These are phyloP conservation scores for Andrena fulva DNA, from an alignment of 2,888 invertebrate genomes.

Conservation along the genomic window DNA sequence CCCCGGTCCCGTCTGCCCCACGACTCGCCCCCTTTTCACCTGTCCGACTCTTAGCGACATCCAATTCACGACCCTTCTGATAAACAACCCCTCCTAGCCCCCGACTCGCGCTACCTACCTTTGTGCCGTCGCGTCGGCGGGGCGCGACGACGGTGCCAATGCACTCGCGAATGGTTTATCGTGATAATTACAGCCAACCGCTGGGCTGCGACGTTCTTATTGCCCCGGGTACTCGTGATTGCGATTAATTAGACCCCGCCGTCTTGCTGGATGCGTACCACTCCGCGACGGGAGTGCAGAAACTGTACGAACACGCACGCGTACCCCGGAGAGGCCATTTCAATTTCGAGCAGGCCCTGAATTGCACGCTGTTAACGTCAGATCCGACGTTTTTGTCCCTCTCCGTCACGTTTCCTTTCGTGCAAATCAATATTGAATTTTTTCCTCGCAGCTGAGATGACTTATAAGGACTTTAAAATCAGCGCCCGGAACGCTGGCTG, in stretches of 20 bases:
- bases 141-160: constrained; percentile 32
- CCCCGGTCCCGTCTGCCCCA: constrained; percentile 51
- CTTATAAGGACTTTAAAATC: background rate
- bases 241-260: constrained; percentile 56
- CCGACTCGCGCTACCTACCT: background rate
- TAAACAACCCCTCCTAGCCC: constrained; percentile 10
- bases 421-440: constrained; percentile 9
- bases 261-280: constrained; percentile 28
- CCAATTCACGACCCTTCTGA: constrained; percentile 6
- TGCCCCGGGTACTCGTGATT: constrained; percentile 25
- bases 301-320: background rate
- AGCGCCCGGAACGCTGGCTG: background rate
- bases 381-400: too few relatives aligned
- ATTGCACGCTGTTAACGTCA: background rate
- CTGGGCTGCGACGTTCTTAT: constrained; percentile 13
- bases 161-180: constrained; percentile 67
- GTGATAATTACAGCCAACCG: constrained; percentile 64
- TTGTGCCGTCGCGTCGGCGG: background rate
- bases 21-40: background rate
- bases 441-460: background rate
- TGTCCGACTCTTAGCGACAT: constrained; percentile 23
- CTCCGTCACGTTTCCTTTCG: background rate
- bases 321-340: background rate
- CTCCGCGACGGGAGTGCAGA: background rate
- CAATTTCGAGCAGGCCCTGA: background rate